Conservation (phyloP, 2,113 vertebrate genomes). For the Anhinga anhinga region DNA sequence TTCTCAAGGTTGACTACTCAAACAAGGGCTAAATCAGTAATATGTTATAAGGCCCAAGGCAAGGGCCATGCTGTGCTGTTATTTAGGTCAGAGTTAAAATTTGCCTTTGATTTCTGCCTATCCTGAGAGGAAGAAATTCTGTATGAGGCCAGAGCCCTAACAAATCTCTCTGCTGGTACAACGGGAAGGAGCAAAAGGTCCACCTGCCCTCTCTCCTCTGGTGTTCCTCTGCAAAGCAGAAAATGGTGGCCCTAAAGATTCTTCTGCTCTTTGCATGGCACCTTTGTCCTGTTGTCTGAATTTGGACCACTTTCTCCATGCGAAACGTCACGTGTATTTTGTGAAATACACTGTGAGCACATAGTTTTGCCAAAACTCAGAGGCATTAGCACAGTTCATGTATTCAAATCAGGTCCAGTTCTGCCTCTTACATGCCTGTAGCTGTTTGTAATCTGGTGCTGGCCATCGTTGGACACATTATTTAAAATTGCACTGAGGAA, state of each 20-base stretch:
- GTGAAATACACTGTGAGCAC: rapidly evolving
- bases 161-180: not conserved
- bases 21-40: not conserved
- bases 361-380: not conserved
- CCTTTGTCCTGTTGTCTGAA: not conserved
- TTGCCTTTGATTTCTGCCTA: not conserved
- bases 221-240: not conserved
- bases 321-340: not conserved
- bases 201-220: not conserved
- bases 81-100: not conserved
- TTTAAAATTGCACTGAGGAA: not conserved
- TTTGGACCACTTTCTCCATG: not conserved
- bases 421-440: not conserved
- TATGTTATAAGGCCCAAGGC: not conserved
- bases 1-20: not conserved
- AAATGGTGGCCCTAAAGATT: not conserved
- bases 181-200: not conserved
- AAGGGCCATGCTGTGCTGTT: not conserved
- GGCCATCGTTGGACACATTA: not conserved
- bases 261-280: not conserved
- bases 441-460: not conserved
- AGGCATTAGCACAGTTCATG: not conserved
- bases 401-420: not conserved
- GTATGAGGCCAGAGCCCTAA: not conserved
- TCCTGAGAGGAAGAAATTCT: not conserved